phyloP scores from a whole-genome alignment of 2,888 invertebrate genomes.

The Oxytorus armatus region DNA sequence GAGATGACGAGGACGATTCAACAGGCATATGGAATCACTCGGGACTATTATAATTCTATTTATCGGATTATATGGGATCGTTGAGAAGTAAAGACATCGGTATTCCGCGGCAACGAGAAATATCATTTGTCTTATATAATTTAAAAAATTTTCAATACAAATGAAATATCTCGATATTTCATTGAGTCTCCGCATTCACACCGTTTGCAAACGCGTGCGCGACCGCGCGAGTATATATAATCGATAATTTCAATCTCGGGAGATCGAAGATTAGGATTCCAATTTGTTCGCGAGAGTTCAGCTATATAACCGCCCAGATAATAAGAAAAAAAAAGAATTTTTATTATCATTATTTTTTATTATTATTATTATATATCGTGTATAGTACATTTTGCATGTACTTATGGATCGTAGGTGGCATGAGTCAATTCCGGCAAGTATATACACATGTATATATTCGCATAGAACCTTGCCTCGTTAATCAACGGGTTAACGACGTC shows the following conservation, averaged over 20 bases:
- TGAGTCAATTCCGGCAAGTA: conserved; percentile 34
- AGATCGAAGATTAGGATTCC: conserved; percentile 56
- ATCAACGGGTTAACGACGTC: conserved; percentile 75
- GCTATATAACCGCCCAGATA: background rate
- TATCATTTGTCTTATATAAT: conserved; percentile 10
- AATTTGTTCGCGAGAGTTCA: conserved; percentile 46
- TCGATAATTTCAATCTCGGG: conserved; percentile 47
- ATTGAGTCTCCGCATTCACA: conserved; percentile 18
- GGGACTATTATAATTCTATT: conserved; percentile 24
- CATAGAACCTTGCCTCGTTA: conserved; percentile 67
- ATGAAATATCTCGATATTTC: conserved; percentile 1
- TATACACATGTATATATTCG: background rate
- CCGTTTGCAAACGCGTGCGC: conserved; percentile 6
- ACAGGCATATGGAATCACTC: background rate
- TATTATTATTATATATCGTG: background rate
- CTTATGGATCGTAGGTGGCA: background rate
- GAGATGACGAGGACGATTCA: conserved; percentile 8
- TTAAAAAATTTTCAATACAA: background rate
- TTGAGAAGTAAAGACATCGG: background rate
- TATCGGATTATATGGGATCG: background rate
- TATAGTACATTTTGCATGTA: background rate
- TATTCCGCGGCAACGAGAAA: conserved; percentile 1
- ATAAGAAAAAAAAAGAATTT: conserved; percentile 6
- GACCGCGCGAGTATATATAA: conserved; percentile 22
- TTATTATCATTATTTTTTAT: background rate